Base-by-base conservation (phyloP, 2,888 invertebrate species). In the Melinaea marsaeus region DNA sequence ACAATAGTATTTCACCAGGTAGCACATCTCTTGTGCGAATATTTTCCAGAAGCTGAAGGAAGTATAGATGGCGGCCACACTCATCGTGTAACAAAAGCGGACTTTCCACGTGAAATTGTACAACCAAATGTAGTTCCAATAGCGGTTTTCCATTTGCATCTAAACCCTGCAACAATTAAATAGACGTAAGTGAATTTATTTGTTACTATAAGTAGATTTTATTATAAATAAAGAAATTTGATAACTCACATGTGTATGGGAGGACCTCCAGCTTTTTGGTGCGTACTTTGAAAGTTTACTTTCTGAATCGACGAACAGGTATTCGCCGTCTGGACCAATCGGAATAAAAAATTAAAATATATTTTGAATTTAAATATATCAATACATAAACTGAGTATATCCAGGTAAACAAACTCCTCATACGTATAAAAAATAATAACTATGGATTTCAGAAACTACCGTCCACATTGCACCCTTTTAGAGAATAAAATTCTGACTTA, bases 261-360 rank as follows among this genome's bases (percentile, higher is more conserved):
- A 97, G 75, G 97, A 96, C 86, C 97, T 95, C 98, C 98, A 98
- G 88, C 96, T 96, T 91, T 98, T 98, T 80, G 98, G 97, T 77
- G 97, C 97, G 92, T 98, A 97, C 91, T 98, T 98, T 83, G 97
- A 97, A 80, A 99, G 93, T 92, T 98, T 98, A 92, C 95, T 96
- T 86, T 98, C 98, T 84, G 95, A 94, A 86, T 98, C 97, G 88
- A 97, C 95, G 92, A 98, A 99, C 82, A 98, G 94, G 91, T 96
- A 98, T 92, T 98, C 98, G 91, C 96, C 97, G 93, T 98, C 98
- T 98, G 7, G n/a, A 32, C 7, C 32, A 32, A 48, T n/a, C 2
- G 37, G 7, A 37, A 37, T 7, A 7, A 32, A 32, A 32, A 32
- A 32, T 32, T 32, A 9, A 32, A 7, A 13, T 32, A 51, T n/a